These are phyloP conservation scores for Neoitamus cyanurus DNA, from an alignment of 2,888 invertebrate species.

Conservation along the genomic window DNA sequence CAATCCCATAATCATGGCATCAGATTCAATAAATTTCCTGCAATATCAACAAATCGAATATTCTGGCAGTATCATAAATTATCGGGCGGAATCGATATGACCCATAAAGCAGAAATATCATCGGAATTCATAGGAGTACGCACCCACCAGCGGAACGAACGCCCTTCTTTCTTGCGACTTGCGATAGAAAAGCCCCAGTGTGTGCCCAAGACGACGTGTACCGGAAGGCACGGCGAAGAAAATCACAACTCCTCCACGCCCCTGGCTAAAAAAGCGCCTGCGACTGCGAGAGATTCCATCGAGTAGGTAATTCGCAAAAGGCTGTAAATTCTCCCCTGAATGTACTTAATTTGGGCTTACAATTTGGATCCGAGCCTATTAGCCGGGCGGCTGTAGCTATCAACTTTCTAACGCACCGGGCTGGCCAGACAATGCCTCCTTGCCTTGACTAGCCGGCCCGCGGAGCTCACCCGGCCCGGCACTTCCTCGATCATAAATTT, in stretches of 20 bases:
- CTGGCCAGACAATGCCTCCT: constrained; percentile 28
- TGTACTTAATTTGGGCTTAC: constrained; percentile 43
- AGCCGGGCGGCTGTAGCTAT: constrained; percentile 8
- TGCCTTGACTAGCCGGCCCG: constrained; percentile 22
- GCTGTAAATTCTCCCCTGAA: constrained; percentile 29
- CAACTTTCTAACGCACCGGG: constrained; percentile 22
- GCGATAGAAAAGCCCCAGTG: background rate
- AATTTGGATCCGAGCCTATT: constrained; percentile 41
- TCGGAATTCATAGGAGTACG: constrained; percentile 33
- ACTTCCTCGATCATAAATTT: constrained; percentile 52
- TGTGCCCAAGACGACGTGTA: constrained; percentile 15
- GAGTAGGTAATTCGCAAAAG: constrained; percentile 47
- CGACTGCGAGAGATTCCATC: constrained; percentile 45
- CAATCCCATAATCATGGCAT: constrained; percentile 39
- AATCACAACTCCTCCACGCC: constrained; percentile 43
- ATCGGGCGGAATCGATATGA: constrained; percentile 44
- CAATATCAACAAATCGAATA: constrained; percentile 38
- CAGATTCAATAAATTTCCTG: constrained; percentile 41
- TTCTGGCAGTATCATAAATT: constrained; percentile 41
- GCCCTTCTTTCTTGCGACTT: constrained; percentile 5
- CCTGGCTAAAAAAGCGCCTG: constrained; percentile 17
- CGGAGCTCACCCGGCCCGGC: background rate
- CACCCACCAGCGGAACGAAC: constrained; percentile 40
- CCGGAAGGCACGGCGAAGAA: constrained; percentile 31
- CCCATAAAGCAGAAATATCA: constrained; percentile 38